A percentile compares a stretch with the other conserved stretches of the same genome.
Conservation (phyloP, 2,888 invertebrate species). For the Stenchaetothrips biformis region DNA sequence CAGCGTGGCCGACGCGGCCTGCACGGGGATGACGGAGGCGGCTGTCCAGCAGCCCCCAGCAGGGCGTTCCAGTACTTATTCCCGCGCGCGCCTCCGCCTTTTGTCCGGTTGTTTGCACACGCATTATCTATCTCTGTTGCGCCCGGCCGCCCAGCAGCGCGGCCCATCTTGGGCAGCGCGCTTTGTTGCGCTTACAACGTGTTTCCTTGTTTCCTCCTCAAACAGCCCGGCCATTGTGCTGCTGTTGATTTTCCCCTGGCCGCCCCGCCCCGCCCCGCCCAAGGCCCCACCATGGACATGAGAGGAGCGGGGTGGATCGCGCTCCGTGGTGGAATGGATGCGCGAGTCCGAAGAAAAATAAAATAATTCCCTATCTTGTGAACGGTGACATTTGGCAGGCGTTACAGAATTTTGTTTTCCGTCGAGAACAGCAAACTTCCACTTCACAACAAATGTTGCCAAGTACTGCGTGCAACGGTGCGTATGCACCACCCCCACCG, state of each 20-base stretch:
- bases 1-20: too few species aligned
- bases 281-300: background rate
- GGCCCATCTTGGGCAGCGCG: background rate
- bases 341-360: too few species aligned
- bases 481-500: too few species aligned
- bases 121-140: background rate
- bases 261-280: background rate
- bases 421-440: too few species aligned
- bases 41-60: too few species aligned
- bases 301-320: background rate
- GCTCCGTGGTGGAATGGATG: background rate
- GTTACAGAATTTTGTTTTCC: too few species aligned
- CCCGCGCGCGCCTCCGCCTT: background rate
- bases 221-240: background rate
- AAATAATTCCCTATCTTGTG: too few species aligned
- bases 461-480: too few species aligned
- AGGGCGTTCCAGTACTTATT: too few species aligned
- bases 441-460: too few species aligned
- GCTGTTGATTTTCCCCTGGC: background rate
- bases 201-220: conserved; percentile 1
- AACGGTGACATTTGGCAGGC: too few species aligned
- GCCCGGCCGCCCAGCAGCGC: background rate
- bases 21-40: too few species aligned
- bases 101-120: conserved; percentile 3
- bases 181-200: background rate